phyloP scores from a whole-genome alignment of 1,140 invertebrate genomes.

The Drosophila novamexicana region DNA sequence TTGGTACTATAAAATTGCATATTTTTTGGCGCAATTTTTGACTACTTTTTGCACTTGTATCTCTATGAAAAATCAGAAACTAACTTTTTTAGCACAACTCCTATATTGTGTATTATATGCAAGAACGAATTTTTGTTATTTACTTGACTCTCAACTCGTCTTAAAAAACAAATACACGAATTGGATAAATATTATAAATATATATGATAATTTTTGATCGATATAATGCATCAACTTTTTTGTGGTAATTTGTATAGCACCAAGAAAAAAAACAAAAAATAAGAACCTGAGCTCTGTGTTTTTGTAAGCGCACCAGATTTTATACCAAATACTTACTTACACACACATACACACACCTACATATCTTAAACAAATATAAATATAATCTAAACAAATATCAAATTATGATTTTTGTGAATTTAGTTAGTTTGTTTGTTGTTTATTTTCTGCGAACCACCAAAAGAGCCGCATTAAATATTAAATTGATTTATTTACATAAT shows the following conservation, averaged over 20 bases:
- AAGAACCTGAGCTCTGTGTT: constrained; percentile 62
- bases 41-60: constrained; percentile 80
- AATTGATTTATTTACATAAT: constrained; percentile 78
- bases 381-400: constrained; percentile 53
- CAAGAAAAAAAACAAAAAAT: constrained; percentile 40
- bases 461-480: constrained; percentile 68
- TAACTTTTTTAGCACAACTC: constrained; percentile 70
- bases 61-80: constrained; percentile 52
- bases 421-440: constrained; percentile 51
- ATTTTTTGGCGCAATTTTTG: constrained; percentile 84
- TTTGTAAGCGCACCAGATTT: constrained; percentile 63
- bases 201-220: constrained; percentile 60
- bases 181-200: constrained; percentile 59
- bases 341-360: constrained; percentile 21
- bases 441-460: constrained; percentile 29
- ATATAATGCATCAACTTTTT: constrained; percentile 77
- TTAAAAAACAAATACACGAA: constrained; percentile 40
- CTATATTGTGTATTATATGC: constrained; percentile 74
- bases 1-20: constrained; percentile 83
- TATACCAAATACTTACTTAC: constrained; percentile 23
- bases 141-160: constrained; percentile 51
- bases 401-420: constrained; percentile 57
- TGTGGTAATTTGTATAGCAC: constrained; percentile 84
- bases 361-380: constrained; percentile 27
- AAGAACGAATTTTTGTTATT: constrained; percentile 61